Base-by-base conservation (phyloP, 2,888 invertebrate species). In the Macroteleia sp. region DNA sequence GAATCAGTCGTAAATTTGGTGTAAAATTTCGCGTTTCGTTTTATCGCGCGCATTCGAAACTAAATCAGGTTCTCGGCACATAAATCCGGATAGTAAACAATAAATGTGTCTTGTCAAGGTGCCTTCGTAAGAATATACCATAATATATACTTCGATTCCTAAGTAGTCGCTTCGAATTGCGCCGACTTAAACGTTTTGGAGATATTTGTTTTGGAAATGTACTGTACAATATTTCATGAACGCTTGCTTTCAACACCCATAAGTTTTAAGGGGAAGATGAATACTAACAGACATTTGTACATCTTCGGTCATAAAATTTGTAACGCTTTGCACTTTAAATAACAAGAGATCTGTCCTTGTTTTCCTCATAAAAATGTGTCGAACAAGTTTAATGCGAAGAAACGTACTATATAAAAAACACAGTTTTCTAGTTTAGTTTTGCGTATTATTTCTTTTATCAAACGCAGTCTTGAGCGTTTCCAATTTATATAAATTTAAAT, bases 141-240 rank as follows among this genome's bases (percentile, higher is more conserved):
- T 64, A 56, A 67, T 73, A 61, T 73, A 50, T 59, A 44, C 44
- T 22, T 44, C 54, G 56, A 62, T 62, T 46, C 61, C 41, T 25
- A 59, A 41, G 50, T 30, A 41, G 44, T 66, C 61, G 16, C 61
- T 50, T 62, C 54, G 66, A 70, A 69, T 69, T 41, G 69, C 62
- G 62, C 67, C 75, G 56, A 56, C 34, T 54, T 44, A 56, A 59
- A 50, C 32, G 69, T 54, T 17, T 36, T 2, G 0, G 32, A 64
- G 62, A 64, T 57, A 52, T 76, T 76, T 61, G 36, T 70, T 64
- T 76, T 57, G 50, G 34, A 64, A 76, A 50, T 44, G 20, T 50
- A 64, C 52, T 57, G 22, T 22, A 42, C 54, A 56, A 61, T 75
- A 75, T 75, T 75, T 48, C 56, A 67, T 42, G 20, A 56, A 41